Conservation (phyloP, 1,140 invertebrate species). For the Apocrypta bakeri region DNA sequence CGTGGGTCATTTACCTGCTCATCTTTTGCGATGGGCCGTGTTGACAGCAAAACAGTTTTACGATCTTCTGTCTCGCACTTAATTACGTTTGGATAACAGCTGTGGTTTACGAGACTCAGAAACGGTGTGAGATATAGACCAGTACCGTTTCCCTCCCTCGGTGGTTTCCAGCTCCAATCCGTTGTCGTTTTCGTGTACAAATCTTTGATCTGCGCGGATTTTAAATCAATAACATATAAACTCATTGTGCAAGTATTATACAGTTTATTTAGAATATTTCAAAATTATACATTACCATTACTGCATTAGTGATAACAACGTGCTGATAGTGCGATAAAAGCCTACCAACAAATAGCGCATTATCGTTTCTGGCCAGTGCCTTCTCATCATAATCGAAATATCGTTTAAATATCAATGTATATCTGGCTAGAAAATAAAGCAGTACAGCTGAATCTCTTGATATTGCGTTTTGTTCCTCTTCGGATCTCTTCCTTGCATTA, state of each 20-base stretch:
- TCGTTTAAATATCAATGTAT: conserved; percentile 24
- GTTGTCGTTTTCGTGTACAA: background rate
- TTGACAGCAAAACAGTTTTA: conserved; percentile 26
- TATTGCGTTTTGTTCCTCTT: background rate
- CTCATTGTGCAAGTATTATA: background rate
- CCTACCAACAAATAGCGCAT: conserved; percentile 41
- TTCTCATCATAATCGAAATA: conserved; percentile 36
- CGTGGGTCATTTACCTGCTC: conserved; percentile 27
- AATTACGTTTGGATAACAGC: conserved; percentile 40
- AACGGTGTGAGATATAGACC: conserved; percentile 33
- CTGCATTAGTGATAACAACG: conserved; percentile 24
- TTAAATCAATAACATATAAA: background rate
- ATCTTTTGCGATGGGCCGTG: conserved; percentile 30
- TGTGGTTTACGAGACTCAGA: conserved; percentile 44
- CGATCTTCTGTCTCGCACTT: conserved; percentile 31
- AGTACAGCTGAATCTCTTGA: conserved; percentile 35
- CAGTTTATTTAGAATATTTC: background rate
- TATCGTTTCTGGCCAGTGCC: background rate
- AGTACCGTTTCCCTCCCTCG: conserved; percentile 24
- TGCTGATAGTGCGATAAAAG: conserved; percentile 45
- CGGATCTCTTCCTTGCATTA: background rate
- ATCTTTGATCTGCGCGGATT: conserved; percentile 23
- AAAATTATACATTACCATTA: conserved; percentile 11
- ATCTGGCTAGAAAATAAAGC: conserved; percentile 30
- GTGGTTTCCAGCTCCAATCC: conserved; percentile 35